Conservation (phyloP, 2,113 vertebrate species). For the Pelecanoides urinatrix region DNA sequence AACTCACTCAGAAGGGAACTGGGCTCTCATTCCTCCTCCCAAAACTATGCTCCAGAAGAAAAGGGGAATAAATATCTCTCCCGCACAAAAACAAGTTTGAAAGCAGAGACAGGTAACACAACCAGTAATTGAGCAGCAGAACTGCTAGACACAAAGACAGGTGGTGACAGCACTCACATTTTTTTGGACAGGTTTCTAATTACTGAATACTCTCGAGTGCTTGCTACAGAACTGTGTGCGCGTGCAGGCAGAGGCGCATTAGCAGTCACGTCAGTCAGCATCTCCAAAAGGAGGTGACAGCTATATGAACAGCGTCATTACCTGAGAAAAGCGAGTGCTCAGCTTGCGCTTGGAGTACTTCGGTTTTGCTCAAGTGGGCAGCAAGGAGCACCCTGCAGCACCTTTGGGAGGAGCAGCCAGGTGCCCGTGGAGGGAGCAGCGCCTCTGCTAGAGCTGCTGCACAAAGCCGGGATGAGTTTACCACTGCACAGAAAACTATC, state of each 20-base stretch:
- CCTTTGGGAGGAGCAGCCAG: background rate
- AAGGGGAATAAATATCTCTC: background rate
- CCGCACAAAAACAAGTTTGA: background rate
- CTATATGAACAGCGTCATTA: background rate
- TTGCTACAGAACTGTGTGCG: background rate
- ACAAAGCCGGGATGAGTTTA: background rate
- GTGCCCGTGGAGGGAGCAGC: background rate
- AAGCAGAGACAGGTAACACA: background rate
- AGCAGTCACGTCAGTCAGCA: background rate
- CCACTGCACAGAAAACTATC: background rate
- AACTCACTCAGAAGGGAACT: background rate
- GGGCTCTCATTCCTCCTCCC: background rate
- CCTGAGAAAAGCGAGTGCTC: background rate
- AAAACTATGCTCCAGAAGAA: background rate
- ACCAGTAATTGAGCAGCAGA: background rate
- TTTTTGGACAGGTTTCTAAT: background rate
- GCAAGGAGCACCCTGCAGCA: rapidly evolving
- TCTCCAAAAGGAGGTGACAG: background rate
- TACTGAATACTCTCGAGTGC: background rate
- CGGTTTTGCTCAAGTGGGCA: background rate
- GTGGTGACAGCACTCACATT: background rate
- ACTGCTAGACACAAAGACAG: background rate
- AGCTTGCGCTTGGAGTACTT: background rate
- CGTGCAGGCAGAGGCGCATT: background rate
- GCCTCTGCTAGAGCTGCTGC: background rate